These are phyloP conservation scores for Alaudala cheleensis DNA, from an alignment of 2,113 vertebrate species.

Conservation along the genomic window DNA sequence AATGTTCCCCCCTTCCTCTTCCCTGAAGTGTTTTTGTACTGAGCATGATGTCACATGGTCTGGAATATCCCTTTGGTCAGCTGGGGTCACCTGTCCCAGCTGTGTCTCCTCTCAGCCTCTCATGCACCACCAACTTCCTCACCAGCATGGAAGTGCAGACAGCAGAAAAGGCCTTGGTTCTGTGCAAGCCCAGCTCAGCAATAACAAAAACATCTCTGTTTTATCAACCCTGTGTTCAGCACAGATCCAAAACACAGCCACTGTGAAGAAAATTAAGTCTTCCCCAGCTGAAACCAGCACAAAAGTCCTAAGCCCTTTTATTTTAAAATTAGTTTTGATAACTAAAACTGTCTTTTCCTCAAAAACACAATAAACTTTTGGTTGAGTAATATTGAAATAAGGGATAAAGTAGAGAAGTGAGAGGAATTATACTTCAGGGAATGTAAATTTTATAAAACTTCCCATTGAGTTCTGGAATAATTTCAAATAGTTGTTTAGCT, in stretches of 20 bases:
- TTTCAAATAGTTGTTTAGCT: background rate
- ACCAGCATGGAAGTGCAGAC: accelerated
- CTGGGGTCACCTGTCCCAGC: background rate
- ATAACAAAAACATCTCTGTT: background rate
- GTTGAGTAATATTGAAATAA: background rate
- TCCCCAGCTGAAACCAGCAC: background rate
- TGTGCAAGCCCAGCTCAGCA: background rate
- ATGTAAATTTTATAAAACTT: background rate
- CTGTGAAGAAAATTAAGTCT: background rate
- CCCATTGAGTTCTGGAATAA: background rate
- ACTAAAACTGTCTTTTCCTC: background rate
- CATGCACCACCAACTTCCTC: accelerated
- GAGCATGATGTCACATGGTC: background rate
- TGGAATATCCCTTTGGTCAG: background rate
- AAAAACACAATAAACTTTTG: background rate
- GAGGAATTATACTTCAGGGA: background rate
- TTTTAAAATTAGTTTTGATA: background rate
- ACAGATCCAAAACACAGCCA: background rate
- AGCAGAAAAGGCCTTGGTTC: background rate
- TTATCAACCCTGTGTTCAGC: background rate
- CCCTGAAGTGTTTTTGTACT: background rate
- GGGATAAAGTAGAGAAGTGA: background rate
- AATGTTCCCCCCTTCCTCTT: background rate
- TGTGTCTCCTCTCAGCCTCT: background rate
- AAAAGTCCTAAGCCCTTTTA: background rate